Base-by-base conservation (phyloP, 1,140 invertebrate species). In the Andrena cerasifolii region DNA sequence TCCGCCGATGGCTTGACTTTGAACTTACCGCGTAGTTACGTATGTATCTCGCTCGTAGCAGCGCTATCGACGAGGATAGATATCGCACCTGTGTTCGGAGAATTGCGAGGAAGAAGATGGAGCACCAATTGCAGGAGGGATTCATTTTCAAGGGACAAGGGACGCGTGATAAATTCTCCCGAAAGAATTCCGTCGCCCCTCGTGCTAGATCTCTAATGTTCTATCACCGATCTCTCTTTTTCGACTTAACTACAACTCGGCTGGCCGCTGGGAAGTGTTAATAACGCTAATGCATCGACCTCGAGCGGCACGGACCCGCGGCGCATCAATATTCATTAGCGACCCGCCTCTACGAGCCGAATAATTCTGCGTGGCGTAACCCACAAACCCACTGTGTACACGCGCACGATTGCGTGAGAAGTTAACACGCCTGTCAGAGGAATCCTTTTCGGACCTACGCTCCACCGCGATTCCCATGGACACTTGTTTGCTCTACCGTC, bases 241-340 rank as follows among this genome's bases (percentile, higher is more conserved):
- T 67, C 24, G 18, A 5, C 14, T 40, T 5, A 14, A 7, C 24
- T 33, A 28, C 56, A 28, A 31, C 28, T 31, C 43, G 14, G 49
- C 31, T 10, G 12, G 47, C 31, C n/a, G 61, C 45, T 31, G 68
- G 33, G 16, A 80, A 78, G 84, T 85, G 89, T 89, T 90, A 89
- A 90, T 89, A 87, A 87, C 85, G 87, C 86, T 91, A 91, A 91
- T 89, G 85, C 85, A 87, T 82, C 85, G 85, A 86, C 85, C 87
- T 76, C 78, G 75, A 82, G 74, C 70, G 51, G 36, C 67, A 61
- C 61, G 65, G 59, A 75, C 74, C 54, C 45, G 66, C 59, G 43
- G 49, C 51, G 26, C 88, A 87, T 89, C 86, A 87, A 90, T 90
- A 90, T 90, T 90, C 89, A 90, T 91, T 89, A 89, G 84, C 71